Evolutionary conservation across 2,888 invertebrate genomes (phyloP), one percentile per base, ranked within the genome.

Genomic region (Microplitis deprimator): DNA sequence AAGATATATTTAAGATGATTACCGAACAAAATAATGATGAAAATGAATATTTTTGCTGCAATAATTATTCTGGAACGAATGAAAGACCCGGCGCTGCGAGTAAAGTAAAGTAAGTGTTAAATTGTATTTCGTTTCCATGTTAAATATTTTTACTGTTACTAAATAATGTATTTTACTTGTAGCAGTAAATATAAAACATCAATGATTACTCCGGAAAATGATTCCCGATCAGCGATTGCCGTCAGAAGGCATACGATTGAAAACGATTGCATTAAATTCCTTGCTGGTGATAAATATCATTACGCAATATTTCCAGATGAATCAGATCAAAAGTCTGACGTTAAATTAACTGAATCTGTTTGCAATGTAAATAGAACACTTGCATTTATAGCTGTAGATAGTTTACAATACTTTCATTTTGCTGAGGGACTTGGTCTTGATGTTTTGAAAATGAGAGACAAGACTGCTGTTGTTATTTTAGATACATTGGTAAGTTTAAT

Each of bases 361-460:
- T 88, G 89, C 76, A 82, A 82, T 68, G 91, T 91, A 4, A 95
- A 95, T 86, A 90, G 89, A 81, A 93, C 93, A 13, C 85, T 95
- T 72, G 90, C 91, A 10, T 91, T 95, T 80, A 89, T 96, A 59
- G 94, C 95, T 0, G 92, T 97, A 82, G 96, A 97, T 87, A 94
- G 94, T 82, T 89, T 94, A 1, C 90, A 92, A 73, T 94, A 95
- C 85, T 93, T 93, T 82, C 93, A 94, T 84, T 95, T 96, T 86
- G 94, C 95, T 0, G 93, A 95, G 85, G 92, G 92, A 38, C 91
- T 96, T 5, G 96, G 96, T 1, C 91, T 96, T 29, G 93, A 96
- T 87, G 89, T 95, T 50, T 88, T 89, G 10, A 91, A 91, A 64
- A 91, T 88, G 77, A 91, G 90, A 77, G 93, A 94, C 84, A 93